phyloP scores from a whole-genome alignment of 2,888 invertebrate species.

The Hylaea fasciaria region DNA sequence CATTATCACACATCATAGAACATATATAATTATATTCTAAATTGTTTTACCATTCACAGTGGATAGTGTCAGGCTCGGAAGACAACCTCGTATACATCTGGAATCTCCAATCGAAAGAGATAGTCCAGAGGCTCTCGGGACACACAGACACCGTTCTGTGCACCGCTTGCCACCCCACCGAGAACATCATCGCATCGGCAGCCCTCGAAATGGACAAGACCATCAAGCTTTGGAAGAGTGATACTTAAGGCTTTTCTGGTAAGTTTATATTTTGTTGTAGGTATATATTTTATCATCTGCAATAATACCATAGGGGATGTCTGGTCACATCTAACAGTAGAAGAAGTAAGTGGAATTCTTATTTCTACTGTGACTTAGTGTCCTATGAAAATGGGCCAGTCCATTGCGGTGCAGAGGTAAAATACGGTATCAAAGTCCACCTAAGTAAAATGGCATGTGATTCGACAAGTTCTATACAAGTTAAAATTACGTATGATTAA shows the following conservation, averaged over 20 bases:
- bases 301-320: not conserved
- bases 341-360: no score
- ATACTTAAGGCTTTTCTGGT: conserved; percentile 86
- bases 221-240: conserved; percentile 99
- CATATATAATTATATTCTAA: not conserved
- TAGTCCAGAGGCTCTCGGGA: conserved; percentile 98
- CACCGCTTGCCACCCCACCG: conserved; percentile 99
- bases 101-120: conserved; percentile 99
- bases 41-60: conserved; percentile 81
- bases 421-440: no score
- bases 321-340: no score
- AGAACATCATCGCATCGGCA: conserved; percentile 99
- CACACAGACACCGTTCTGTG: conserved; percentile 98
- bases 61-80: conserved; percentile 99
- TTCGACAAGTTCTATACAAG: no score
- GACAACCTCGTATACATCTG: conserved; percentile 99
- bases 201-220: conserved; percentile 99
- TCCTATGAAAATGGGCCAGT: no score
- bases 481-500: no score
- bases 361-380: no score
- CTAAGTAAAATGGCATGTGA: no score
- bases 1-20: no score
- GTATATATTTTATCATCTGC: not conserved
- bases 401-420: no score
- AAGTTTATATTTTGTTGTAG: conserved; percentile 33